Evolutionary conservation across 2,888 invertebrate species (phyloP).

Genomic region (Erannis defoliaria): DNA sequence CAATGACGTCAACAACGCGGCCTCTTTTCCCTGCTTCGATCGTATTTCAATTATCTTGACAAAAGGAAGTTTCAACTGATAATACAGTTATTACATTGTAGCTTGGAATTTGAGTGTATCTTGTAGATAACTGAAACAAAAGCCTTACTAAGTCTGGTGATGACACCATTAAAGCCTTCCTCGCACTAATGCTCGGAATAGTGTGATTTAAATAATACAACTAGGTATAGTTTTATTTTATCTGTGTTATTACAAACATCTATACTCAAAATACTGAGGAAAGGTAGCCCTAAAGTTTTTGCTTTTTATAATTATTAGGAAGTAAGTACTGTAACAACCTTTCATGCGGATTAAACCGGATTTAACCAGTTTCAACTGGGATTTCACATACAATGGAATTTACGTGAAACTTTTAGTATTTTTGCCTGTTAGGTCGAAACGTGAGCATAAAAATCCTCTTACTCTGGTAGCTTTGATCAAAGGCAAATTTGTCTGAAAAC

Average conservation of each 20-base stretch:
- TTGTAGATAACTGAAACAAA: background rate
- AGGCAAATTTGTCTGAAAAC: conserved; percentile 6
- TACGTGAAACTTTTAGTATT: conserved; percentile 1
- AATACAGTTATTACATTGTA: background rate
- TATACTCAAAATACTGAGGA: background rate
- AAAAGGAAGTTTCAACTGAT: background rate
- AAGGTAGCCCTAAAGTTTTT: background rate
- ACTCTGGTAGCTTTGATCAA: conserved; percentile 14
- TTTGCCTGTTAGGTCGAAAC: conserved; percentile 2
- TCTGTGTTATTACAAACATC: too few species aligned
- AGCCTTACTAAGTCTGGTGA: background rate
- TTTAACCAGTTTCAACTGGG: conserved; percentile 31
- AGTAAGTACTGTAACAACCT: background rate
- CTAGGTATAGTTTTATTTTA: too few species aligned
- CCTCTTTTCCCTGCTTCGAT: too few species aligned
- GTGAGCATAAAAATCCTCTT: conserved; percentile 10
- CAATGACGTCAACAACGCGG: background rate
- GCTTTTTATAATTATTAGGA: conserved; percentile 5
- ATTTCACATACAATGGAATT: conserved; percentile 4
- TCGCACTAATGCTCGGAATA: too few species aligned
- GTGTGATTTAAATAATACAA: background rate
- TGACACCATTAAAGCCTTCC: background rate
- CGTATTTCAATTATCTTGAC: background rate
- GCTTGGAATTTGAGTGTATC: background rate
- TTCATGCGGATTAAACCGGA: conserved; percentile 49